Percentiles rank a stretch among this genome's conserved stretches.
phyloP scores from a whole-genome alignment of 2,797 vertebrate species.

The Anguilla obscura region DNA sequence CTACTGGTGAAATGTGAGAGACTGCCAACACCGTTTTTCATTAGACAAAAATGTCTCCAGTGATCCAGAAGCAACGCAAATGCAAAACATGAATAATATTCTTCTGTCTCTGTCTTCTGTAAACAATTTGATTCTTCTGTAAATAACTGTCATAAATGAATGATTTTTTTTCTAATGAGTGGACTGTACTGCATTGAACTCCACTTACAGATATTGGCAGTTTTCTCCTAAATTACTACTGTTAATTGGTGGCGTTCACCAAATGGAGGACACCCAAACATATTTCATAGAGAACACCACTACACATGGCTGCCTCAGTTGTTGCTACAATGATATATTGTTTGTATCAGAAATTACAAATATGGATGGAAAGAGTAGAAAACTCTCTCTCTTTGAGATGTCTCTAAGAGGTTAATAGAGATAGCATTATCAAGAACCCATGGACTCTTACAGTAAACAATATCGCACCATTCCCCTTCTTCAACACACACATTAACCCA shows the following conservation, averaged over 20 bases:
- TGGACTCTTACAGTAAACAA: too few relatives aligned
- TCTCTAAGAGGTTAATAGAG: too few relatives aligned
- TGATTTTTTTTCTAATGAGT: too few relatives aligned
- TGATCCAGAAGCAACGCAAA: background rate
- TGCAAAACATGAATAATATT: background rate
- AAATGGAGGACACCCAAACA: background rate
- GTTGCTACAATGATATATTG: too few relatives aligned
- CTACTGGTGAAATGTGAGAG: background rate
- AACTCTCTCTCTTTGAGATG: too few relatives aligned
- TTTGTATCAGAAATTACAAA: too few relatives aligned
- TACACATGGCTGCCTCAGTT: background rate
- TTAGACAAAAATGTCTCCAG: background rate
- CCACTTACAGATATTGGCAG: background rate
- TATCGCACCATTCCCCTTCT: too few relatives aligned
- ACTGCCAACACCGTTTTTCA: background rate
- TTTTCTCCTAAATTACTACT: background rate
- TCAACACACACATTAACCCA: too few relatives aligned
- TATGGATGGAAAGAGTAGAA: too few relatives aligned
- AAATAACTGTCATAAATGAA: background rate
- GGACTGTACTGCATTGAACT: background rate
- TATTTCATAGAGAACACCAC: background rate
- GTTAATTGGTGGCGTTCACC: background rate
- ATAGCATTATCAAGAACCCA: too few relatives aligned
- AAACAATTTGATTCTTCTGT: background rate
- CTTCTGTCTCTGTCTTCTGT: background rate